Evolutionary conservation across 2,797 vertebrate species (phyloP), one percentile per base, ranked within the genome.

Genomic region (Echeneis naucrates): DNA sequence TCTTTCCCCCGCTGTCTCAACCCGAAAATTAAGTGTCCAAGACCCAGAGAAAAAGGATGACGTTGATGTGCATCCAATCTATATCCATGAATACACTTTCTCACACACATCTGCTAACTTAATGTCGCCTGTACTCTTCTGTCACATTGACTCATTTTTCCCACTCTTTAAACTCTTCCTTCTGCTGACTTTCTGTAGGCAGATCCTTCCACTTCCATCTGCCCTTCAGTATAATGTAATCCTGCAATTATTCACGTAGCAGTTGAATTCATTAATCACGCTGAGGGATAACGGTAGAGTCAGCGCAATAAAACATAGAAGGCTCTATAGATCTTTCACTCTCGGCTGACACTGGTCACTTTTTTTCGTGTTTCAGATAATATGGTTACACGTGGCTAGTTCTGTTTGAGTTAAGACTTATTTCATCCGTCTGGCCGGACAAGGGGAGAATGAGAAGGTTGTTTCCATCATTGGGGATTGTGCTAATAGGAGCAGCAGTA

Each of bases 11-110:
- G 44, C 45, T 45, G 4, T 50, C 53, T 77, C 53, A 76, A 70
- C 83, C 68, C 64, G 55, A 45, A 37, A 55, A 53, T 68, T 82
- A 72, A 87, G 61, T 83, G 62, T 69, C 53, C 51, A 68, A 38
- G 53, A 68, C 32, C 9, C 62, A 78, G 13, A 26, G 57, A 68
- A 51, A 59, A 48, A n/a, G 47, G 51, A 77, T 30, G 56, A 80
- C 40, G 38, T n/a, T n/a, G n/a, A 4, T 17, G 40, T 42, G 19
- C 24, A 76, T 70, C 56, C 52, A 23, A 32, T 5, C 14, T 27
- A 70, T 37, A 56, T 54, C 21, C 33, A 40, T 45, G 17, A 23
- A 55, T 23, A 52, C 12, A 27, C 14, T 59, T 54, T 64, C 35
- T 53, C 45, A 17, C 17, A 42, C 47, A 52, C 33, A 57, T 14